A percentile compares a stretch with the other conserved stretches of the same genome.
Evolutionary conservation across 1,140 invertebrate species (phyloP).

Genomic region (Zaprionus gabonicus): DNA sequence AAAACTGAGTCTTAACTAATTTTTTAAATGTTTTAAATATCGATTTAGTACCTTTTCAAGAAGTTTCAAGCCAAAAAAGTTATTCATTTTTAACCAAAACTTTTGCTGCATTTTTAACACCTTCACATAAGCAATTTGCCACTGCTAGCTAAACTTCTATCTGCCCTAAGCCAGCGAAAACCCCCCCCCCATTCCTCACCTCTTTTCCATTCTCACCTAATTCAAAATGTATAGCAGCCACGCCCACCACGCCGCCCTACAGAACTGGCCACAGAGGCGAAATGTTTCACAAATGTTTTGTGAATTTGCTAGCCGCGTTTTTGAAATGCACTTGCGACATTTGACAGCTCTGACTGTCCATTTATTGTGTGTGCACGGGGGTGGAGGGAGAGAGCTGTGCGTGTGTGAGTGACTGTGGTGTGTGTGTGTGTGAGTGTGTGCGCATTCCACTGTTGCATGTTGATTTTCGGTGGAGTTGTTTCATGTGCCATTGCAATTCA

Average conservation of each 20-base stretch:
- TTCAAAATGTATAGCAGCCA: conserved; percentile 6
- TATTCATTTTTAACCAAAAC: too few relatives aligned
- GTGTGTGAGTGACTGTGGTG: not conserved
- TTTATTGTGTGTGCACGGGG: conserved; percentile 28
- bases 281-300: conserved; percentile 70
- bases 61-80: too few relatives aligned
- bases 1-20: too few relatives aligned
- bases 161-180: too few relatives aligned
- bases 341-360: conserved; percentile 74
- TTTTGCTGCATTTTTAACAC: too few relatives aligned
- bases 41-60: too few relatives aligned
- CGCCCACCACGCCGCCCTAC: conserved; percentile 5
- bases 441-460: conserved; percentile 55
- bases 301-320: conserved; percentile 70
- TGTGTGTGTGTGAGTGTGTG: conserved; percentile 8
- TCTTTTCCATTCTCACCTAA: not conserved
- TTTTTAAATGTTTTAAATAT: too few relatives aligned
- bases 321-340: conserved; percentile 80
- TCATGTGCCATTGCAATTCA: conserved; percentile 66
- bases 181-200: too few relatives aligned
- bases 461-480: conserved; percentile 68
- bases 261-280: conserved; percentile 27
- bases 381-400: not conserved
- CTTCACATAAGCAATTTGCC: not conserved
- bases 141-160: too few relatives aligned